phyloP scores from a whole-genome alignment of 2,113 vertebrate genomes.

The Onychorhynchus coronatus region DNA sequence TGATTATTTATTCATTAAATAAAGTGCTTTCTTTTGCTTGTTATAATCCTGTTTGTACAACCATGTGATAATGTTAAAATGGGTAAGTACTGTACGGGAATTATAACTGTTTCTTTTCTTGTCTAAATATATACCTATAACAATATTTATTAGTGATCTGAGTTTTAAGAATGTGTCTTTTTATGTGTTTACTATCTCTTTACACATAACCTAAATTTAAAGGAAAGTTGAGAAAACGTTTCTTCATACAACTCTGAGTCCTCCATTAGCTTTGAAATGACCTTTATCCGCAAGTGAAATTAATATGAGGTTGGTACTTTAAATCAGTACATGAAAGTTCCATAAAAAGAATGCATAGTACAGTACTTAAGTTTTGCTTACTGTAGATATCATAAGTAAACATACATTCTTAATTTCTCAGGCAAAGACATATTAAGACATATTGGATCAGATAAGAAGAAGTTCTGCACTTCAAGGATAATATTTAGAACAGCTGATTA shows the following conservation, averaged over 20 bases:
- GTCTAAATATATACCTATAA: conserved; percentile 58
- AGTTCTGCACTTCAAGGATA: neutral
- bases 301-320: neutral
- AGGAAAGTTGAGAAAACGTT: neutral
- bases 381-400: neutral
- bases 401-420: neutral
- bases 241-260: neutral
- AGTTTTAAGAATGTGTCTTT: conserved; percentile 51
- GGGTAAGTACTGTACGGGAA: conserved; percentile 65
- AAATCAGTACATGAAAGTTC: neutral
- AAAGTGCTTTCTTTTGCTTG: conserved; percentile 57
- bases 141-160: conserved; percentile 54
- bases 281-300: neutral
- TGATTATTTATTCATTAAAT: conserved; percentile 65
- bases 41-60: conserved; percentile 66
- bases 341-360: neutral
- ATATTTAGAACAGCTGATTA: neutral
- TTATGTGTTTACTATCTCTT: neutral
- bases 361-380: neutral
- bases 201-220: neutral
- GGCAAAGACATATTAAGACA: neutral
- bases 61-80: conserved; percentile 59
- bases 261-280: neutral
- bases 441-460: neutral
- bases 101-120: conserved; percentile 54